Evolutionary conservation across 2,888 invertebrate genomes (phyloP).

Genomic region (Heteropelma amictum): DNA sequence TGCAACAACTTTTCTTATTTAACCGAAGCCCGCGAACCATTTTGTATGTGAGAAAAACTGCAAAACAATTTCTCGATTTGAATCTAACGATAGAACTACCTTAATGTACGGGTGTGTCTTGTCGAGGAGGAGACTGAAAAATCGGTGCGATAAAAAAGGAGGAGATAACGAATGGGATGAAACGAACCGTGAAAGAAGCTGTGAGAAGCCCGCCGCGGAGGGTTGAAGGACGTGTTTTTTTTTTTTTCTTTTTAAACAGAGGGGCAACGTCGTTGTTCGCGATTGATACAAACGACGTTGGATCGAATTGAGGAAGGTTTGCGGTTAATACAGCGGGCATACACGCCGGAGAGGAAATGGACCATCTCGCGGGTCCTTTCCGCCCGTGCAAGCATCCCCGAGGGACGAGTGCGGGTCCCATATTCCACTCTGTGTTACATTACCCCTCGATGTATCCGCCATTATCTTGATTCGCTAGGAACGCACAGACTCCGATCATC

Average conservation of each 20-base stretch:
- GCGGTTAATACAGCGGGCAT: not conserved
- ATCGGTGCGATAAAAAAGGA: not conserved
- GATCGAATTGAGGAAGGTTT: slow-evolving; percentile 5
- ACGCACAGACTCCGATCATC: not conserved
- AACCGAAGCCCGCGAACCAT: too few species aligned
- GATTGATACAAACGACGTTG: slow-evolving; percentile 49
- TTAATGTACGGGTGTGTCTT: too few species aligned
- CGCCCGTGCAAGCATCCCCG: slow-evolving; percentile 60
- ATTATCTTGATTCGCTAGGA: slow-evolving; percentile 75
- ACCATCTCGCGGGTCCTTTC: too few species aligned
- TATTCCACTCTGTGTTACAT: slow-evolving; percentile 73
- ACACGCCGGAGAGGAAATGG: not conserved
- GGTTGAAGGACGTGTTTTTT: too few species aligned
- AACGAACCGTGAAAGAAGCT: slow-evolving; percentile 14
- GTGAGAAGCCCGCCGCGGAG: too few species aligned
- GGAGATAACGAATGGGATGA: slow-evolving; percentile 17
- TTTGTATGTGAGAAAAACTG: too few species aligned
- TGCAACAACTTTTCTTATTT: too few species aligned
- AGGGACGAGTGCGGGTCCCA: slow-evolving; percentile 70
- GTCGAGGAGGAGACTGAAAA: not conserved
- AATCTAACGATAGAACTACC: too few species aligned
- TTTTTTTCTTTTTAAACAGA: too few species aligned
- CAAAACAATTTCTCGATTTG: too few species aligned
- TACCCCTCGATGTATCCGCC: slow-evolving; percentile 73
- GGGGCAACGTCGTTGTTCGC: slow-evolving; percentile 23